A percentile compares a stretch with the other conserved stretches of the same genome.
phyloP scores from a whole-genome alignment of 2,113 vertebrate species.

The Tetraodon nigroviridis region DNA sequence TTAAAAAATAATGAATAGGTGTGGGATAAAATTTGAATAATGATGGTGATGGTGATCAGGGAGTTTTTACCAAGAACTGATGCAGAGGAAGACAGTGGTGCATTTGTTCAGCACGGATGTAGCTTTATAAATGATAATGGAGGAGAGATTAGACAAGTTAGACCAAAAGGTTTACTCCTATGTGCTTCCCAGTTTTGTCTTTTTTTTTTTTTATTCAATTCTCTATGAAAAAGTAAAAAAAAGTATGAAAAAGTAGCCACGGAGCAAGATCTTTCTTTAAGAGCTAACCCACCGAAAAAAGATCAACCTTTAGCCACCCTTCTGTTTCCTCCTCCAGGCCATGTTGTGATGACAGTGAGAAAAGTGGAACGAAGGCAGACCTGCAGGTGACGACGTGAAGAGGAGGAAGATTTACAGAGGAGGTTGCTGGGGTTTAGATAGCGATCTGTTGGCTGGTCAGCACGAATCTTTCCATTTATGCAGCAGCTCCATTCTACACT shows the following conservation, averaged over 20 bases:
- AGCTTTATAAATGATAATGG: no score
- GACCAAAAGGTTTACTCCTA: no score
- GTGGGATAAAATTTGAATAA: neutral
- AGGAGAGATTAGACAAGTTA: no score
- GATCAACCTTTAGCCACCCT: slow-evolving; percentile 9
- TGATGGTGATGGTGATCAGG: neutral
- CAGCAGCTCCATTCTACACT: slow-evolving; percentile 17
- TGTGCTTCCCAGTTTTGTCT: neutral
- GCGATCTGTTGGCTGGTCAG: slow-evolving; percentile 40
- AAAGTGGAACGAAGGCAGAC: slow-evolving; percentile 18
- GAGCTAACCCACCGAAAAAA: slow-evolving; percentile 16
- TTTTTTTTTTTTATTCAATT: neutral
- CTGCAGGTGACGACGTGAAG: slow-evolving; percentile 13
- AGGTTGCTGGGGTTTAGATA: slow-evolving; percentile 33
- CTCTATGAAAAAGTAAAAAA: neutral
- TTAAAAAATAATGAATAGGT: slow-evolving; percentile 14
- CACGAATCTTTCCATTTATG: slow-evolving; percentile 36
- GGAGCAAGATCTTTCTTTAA: no score
- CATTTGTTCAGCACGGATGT: neutral
- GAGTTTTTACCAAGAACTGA: neutral
- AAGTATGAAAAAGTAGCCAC: no score
- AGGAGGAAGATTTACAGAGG: slow-evolving; percentile 31
- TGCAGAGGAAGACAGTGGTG: slow-evolving; percentile 4
- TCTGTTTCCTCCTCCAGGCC: slow-evolving; percentile 16
- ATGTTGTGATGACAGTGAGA: slow-evolving; percentile 13